phyloP scores from a whole-genome alignment of 2,888 invertebrate genomes.

The Cetonia aurata region DNA sequence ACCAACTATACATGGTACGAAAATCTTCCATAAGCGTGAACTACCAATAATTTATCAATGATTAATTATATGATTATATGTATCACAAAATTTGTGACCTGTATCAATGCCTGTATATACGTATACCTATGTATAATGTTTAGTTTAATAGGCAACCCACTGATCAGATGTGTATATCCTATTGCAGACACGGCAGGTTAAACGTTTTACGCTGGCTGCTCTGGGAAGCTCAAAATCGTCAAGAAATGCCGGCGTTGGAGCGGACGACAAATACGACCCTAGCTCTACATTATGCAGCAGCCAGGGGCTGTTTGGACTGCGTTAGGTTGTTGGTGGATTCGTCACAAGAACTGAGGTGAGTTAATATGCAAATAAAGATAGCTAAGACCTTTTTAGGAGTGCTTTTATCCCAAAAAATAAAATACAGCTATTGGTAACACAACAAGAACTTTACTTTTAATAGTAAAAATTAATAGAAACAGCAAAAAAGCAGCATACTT shows the following conservation, averaged over 20 bases:
- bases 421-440: too few species aligned
- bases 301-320: slow-evolving; percentile 87
- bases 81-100: too few species aligned
- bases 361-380: slow-evolving; percentile 31
- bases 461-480: too few species aligned
- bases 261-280: slow-evolving; percentile 72
- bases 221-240: slow-evolving; percentile 66
- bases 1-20: too few species aligned
- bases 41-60: too few species aligned
- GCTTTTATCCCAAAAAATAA: too few species aligned
- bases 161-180: slow-evolving; percentile 46
- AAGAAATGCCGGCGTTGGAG: slow-evolving; percentile 70
- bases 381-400: too few species aligned
- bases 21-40: too few species aligned
- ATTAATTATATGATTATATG: too few species aligned
- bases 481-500: too few species aligned
- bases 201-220: slow-evolving; percentile 73
- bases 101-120: too few species aligned
- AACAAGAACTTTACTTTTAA: too few species aligned
- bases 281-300: slow-evolving; percentile 89
- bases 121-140: neutral
- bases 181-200: slow-evolving; percentile 70
- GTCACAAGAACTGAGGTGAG: slow-evolving; percentile 82
- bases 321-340: slow-evolving; percentile 84
- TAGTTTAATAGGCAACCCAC: slow-evolving; percentile 28